Percentiles rank a stretch among this genome's conserved stretches.
Evolutionary conservation across 92 coral and sea anemone species (phyloP).

Genomic region (Palythoa grandis): DNA sequence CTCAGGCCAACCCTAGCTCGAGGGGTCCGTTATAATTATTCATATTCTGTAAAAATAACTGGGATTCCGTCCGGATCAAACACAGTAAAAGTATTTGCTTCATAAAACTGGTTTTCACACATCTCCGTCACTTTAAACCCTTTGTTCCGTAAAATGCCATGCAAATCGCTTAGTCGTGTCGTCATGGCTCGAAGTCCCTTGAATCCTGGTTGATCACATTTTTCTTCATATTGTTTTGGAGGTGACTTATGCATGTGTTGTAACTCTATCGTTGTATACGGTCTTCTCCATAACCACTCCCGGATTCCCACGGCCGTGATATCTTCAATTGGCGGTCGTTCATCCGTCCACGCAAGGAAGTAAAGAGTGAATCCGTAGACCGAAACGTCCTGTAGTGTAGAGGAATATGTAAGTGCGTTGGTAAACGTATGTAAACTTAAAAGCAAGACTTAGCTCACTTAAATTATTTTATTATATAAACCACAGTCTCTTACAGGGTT

Average conservation of each 20-base stretch:
- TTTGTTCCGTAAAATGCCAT: background rate
- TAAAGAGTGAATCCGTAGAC: conserved; percentile 44
- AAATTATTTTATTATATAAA: no score
- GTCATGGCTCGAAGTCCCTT: conserved; percentile 36
- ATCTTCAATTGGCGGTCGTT: conserved; percentile 52
- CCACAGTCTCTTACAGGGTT: no score
- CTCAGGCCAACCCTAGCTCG: background rate
- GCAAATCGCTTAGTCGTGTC: background rate
- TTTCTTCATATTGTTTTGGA: conserved; percentile 6
- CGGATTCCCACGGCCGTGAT: conserved; percentile 47
- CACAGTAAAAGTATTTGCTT: conserved; percentile 21
- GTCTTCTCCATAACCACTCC: conserved; percentile 65
- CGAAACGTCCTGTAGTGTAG: conserved; percentile 8
- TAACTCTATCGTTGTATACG: conserved; percentile 53
- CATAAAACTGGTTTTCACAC: conserved; percentile 11
- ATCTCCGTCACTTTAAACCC: conserved; percentile 7
- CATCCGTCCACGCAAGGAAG: conserved; percentile 60
- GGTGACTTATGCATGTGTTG: conserved; percentile 42
- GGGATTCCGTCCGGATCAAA: conserved; percentile 39
- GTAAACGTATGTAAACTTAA: background rate
- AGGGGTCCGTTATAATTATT: background rate
- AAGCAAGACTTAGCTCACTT: background rate
- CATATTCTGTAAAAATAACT: conserved; percentile 22
- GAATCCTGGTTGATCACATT: conserved; percentile 1
- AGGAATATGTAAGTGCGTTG: background rate